These are phyloP conservation scores for Centropyge bicolor DNA, from an alignment of 2,797 vertebrate genomes.

Conservation along the genomic window DNA sequence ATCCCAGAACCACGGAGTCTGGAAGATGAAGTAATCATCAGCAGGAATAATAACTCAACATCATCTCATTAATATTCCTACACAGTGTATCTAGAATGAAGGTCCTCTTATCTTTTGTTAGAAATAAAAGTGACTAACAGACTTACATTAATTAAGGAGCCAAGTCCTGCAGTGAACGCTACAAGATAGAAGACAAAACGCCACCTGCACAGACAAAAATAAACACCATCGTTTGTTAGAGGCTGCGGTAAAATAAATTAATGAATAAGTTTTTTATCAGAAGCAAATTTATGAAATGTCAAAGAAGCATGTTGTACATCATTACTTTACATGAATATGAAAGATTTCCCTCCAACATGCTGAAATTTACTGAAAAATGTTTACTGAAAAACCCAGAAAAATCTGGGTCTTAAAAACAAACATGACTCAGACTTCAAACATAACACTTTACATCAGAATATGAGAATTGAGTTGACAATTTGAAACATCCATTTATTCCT, in stretches of 20 bases:
- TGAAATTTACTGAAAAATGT: too few species aligned
- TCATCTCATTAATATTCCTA: not conserved
- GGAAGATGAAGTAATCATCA: constrained; percentile 49
- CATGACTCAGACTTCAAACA: too few species aligned
- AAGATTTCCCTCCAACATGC: too few species aligned
- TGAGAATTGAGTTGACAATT: too few species aligned
- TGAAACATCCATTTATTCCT: not conserved
- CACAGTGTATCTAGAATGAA: not conserved
- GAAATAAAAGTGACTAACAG: constrained; percentile 10
- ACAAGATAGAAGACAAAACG: constrained; percentile 90
- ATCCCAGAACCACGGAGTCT: constrained; percentile 96
- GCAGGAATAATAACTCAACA: not conserved
- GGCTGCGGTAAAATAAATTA: not conserved
- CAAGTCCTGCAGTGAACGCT: constrained; percentile 86
- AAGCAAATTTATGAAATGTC: not conserved
- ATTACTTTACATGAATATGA: too few species aligned
- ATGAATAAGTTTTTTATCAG: not conserved
- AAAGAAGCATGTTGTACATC: too few species aligned
- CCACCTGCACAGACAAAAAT: constrained; percentile 87
- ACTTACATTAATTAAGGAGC: constrained; percentile 91
- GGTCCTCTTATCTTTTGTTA: not conserved
- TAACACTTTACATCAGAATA: too few species aligned
- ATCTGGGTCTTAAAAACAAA: too few species aligned
- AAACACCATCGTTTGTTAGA: constrained; percentile 5
- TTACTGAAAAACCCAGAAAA: too few species aligned